These are phyloP conservation scores for Semicossyphus pulcher DNA, from an alignment of 2,113 vertebrate species.

Conservation along the genomic window DNA sequence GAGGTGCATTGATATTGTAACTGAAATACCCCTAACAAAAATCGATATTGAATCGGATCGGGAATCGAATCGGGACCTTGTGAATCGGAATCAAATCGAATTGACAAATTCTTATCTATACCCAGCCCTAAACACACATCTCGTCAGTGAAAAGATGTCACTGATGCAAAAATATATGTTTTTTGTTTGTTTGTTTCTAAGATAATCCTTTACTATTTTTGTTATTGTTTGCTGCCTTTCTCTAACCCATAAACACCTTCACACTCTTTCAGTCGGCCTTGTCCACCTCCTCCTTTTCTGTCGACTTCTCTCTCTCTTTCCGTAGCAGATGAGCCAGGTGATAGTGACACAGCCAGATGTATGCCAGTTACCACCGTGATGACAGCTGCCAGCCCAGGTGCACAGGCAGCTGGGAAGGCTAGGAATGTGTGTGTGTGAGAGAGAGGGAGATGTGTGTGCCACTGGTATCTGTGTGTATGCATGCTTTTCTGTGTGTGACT, in stretches of 20 bases:
- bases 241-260: constrained; percentile 8
- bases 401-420: constrained; percentile 68
- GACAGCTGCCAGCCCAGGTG: constrained; percentile 81
- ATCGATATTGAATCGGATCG: no score
- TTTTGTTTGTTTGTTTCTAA: neutral
- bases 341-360: constrained; percentile 78
- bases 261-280: neutral
- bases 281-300: constrained; percentile 37
- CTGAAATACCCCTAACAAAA: no score
- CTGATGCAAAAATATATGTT: no score
- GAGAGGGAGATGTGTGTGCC: constrained; percentile 30
- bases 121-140: neutral
- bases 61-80: no score
- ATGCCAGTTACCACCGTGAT: constrained; percentile 75
- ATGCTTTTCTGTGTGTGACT: constrained; percentile 45
- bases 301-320: constrained; percentile 33
- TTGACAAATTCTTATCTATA: no score
- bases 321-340: constrained; percentile 72
- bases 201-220: neutral
- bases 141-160: no score
- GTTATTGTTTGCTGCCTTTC: no score
- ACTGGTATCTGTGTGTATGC: constrained; percentile 49
- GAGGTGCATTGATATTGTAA: no score
- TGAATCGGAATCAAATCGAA: no score
- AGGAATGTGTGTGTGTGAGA: constrained; percentile 64